Base-by-base conservation (phyloP, 2,113 vertebrate genomes). In the Pteropus alecto region DNA sequence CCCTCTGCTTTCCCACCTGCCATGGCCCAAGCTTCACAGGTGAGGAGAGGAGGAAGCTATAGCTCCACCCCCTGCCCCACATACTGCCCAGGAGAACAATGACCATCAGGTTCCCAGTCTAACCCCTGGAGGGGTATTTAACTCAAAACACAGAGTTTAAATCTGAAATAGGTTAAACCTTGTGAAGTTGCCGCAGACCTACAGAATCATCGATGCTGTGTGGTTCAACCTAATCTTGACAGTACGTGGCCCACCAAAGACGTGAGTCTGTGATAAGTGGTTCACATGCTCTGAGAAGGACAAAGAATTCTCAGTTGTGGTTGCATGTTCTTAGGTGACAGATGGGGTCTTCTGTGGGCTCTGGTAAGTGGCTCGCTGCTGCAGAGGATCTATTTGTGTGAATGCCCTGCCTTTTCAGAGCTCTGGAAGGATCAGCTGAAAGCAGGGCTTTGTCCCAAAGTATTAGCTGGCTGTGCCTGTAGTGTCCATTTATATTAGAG, bases 1-100 rank as follows among this genome's bases (percentile, higher is more conserved):
- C 0, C 9, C 7, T 0, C 83, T 7, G 16, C 61, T 61, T 46
- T 38, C 41, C 33, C 6, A 1, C 68, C 3, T 1, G 0, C 68
- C 3, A 0, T 22, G 12, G 4, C 58, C 54, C 3, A 2, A 14
- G 26, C 70, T 68, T 87, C 14, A 11, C n/a, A 14, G 43, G 21
- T 48, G 14, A 38, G 71, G 13, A 19, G 13, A 77, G 7, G 18
- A 35, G 26, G 38, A 33, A 8, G 33, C 8, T 33, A 30, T 51
- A 6, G 38, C 28, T 51, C 28, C 10, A 33, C 74, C 2, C 24
- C 6, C 35, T 38, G 22, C 12, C 26, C 41, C 22, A 18, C 18
- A 5, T 48, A 51, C 4, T 41, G 61, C 41, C 41, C 74, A 21
- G 19, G 41, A 19, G 2, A 18, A 3, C 41, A 82, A 61, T n/a